These are phyloP conservation scores for Dasypolia templi DNA, from an alignment of 2,888 invertebrate genomes.

Conservation along the genomic window DNA sequence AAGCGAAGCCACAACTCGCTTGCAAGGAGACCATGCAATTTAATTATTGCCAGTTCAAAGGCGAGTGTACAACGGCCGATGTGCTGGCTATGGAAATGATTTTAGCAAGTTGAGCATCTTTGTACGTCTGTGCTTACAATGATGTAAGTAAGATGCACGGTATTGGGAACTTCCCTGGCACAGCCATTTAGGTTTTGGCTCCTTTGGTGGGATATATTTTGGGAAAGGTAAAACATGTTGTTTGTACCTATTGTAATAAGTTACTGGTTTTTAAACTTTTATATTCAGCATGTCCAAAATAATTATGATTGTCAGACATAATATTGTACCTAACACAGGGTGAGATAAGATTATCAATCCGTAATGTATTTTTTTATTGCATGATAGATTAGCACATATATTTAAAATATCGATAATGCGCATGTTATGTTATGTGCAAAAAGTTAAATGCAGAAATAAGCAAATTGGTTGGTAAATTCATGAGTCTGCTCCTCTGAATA, in stretches of 20 bases:
- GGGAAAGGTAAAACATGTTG: background rate
- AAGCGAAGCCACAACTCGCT: conserved; percentile 77
- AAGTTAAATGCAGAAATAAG: too few relatives aligned
- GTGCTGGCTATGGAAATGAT: conserved; percentile 80
- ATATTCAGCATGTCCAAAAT: too few relatives aligned
- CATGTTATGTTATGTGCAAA: too few relatives aligned
- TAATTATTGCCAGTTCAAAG: conserved; percentile 88
- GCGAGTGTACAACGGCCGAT: conserved; percentile 82
- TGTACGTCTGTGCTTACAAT: conserved; percentile 63
- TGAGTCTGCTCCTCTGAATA: background rate
- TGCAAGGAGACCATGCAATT: conserved; percentile 82
- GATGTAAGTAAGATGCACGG: conserved; percentile 62
- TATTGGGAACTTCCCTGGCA: background rate
- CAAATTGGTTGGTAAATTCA: too few relatives aligned
- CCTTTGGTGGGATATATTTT: background rate
- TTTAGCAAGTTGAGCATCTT: conserved; percentile 74
- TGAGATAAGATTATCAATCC: background rate
- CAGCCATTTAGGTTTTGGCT: background rate
- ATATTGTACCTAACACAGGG: too few relatives aligned
- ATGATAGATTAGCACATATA: background rate
- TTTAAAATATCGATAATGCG: background rate
- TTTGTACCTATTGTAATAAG: too few relatives aligned
- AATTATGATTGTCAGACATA: too few relatives aligned
- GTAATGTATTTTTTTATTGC: background rate
- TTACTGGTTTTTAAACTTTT: too few relatives aligned